Evolutionary conservation across 2,797 vertebrate species (phyloP).

Genomic region (Squalus acanthias): DNA sequence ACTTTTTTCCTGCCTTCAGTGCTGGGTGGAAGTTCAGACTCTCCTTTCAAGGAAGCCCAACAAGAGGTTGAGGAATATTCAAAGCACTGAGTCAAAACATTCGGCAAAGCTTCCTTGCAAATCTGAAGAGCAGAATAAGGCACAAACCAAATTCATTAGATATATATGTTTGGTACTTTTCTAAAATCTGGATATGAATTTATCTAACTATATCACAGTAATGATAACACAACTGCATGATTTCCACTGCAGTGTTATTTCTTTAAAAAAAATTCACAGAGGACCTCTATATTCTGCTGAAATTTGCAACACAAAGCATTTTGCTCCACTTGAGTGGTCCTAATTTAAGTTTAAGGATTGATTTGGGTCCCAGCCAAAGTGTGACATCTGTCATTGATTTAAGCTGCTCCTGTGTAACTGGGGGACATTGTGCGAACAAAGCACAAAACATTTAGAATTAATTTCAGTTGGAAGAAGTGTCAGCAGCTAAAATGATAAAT

Average conservation of each 20-base stretch:
- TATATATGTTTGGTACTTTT: neutral
- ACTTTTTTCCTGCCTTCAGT: neutral
- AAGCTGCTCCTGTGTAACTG: neutral
- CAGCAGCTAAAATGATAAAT: neutral
- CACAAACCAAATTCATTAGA: neutral
- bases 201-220: neutral
- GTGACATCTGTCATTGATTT: neutral
- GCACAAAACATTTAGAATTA: neutral
- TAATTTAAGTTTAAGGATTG: neutral
- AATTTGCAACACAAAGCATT: neutral
- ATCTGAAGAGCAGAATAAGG: neutral
- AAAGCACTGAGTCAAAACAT: neutral
- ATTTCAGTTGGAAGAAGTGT: neutral
- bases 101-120: neutral
- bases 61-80: neutral
- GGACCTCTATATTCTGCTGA: neutral
- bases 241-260: neutral
- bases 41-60: neutral
- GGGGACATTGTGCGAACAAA: neutral
- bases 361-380: slow-evolving; percentile 8
- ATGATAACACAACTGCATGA: neutral
- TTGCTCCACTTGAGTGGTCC: neutral
- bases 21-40: neutral
- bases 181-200: neutral
- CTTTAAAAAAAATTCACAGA: neutral